Percentiles rank a stretch among this genome's conserved stretches.
Conservation (phyloP, 1,140 invertebrate genomes). For the Steinernema khuongi region DNA sequence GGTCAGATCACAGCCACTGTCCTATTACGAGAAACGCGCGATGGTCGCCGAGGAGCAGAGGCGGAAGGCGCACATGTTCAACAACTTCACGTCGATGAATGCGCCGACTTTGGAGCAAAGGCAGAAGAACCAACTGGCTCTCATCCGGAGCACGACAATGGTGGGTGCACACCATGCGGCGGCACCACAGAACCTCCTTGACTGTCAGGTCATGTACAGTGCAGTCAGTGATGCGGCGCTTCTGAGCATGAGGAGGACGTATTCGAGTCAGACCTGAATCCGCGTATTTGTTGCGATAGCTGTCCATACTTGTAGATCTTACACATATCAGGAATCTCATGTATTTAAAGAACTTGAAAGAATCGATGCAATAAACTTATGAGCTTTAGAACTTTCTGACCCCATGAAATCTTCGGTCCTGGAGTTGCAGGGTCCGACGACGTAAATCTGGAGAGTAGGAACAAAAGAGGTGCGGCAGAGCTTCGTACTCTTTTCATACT, state of each 20-base stretch:
- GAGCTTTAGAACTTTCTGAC: too few species aligned
- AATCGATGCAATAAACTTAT: too few species aligned
- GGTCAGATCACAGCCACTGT: not conserved
- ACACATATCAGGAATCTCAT: not conserved
- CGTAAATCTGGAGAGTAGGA: too few species aligned
- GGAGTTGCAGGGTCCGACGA: too few species aligned
- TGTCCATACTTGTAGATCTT: not conserved
- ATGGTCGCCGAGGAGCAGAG: not conserved
- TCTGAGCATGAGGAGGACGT: not conserved
- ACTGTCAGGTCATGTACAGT: not conserved
- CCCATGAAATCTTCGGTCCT: too few species aligned
- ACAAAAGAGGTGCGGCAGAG: too few species aligned
- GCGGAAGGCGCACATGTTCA: not conserved
- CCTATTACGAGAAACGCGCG: not conserved
- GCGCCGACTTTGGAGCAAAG: not conserved
- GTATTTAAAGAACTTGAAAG: not conserved
- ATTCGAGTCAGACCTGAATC: not conserved
- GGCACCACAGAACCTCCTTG: not conserved
- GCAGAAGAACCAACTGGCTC: not conserved
- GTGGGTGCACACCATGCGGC: not conserved
- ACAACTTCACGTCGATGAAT: constrained; percentile 1
- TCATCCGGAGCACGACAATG: not conserved
- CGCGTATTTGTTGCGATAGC: too few species aligned
- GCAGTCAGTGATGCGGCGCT: not conserved
- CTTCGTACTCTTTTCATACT: too few species aligned